Evolutionary conservation across 1,140 invertebrate genomes (phyloP), one percentile per base, ranked within the genome.

Genomic region (Meloidogyne chitwoodi): DNA sequence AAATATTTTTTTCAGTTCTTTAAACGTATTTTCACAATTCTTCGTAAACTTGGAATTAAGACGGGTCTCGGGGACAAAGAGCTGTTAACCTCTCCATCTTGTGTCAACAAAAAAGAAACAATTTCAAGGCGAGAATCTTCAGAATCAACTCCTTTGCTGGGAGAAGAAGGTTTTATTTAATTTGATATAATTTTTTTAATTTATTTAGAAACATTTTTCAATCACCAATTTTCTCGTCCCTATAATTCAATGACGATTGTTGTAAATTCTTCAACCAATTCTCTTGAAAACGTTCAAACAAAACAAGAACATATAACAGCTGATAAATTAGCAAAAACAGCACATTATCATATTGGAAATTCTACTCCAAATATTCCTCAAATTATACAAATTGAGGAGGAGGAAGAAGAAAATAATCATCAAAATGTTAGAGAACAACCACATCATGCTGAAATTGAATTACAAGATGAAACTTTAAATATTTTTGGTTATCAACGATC

Each of bases 401-500:
- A n/a, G n/a, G 19, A 56, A 5, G 48, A 56, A n/a, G 6, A 41
- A 12, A 41, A 41, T 41, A 41, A 41, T 72, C 11, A 38, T 61
- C 19, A 19, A 10, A 24, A 77, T 38, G 22, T n/a, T n/a, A 6
- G 24, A n/a, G 26, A 38, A 44, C 19, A 16, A 16, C 76, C 34
- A 69, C 81, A 82, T 71, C 75, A 84, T 75, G 73, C 79, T 19
- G 77, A 78, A 11, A 82, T 83, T 63, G 44, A 76, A 62, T 65
- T 76, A 26, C 66, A 67, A n/a, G 82, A 83, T 64, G 83, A 83
- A 67, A 78, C 75, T 44, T 70, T 83, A 31, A 64, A 85, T 29
- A 72, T 83, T 61, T 83, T 74, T 31, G 82, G 80, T 44, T 83
- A 85, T 79, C 41, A 68, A 66, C 72, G 61, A 12, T 69, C 81